Base-by-base conservation (phyloP, 1,140 invertebrate genomes). In the Cepaea nemoralis region DNA sequence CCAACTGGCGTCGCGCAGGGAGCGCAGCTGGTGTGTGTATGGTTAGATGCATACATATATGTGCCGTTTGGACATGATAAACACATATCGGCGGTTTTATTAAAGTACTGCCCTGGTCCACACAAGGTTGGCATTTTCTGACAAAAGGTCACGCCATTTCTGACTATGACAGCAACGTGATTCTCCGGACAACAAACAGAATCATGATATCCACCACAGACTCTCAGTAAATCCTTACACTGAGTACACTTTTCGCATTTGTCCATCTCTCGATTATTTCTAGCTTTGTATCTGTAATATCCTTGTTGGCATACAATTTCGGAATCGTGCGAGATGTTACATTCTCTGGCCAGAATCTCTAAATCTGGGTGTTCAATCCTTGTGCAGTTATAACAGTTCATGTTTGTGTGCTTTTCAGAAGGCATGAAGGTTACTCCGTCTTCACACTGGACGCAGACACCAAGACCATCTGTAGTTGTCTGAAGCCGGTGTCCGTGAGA, bases 221-320 rank as follows among this genome's bases (percentile, higher is more conserved):
- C 12, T n/a, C 50, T 14, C 24, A 55, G 12, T 22, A 24, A 45
- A 45, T 45, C 16, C 42, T 45, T 45, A 45, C 42, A 55, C 22
- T 55, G 8, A 55, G 5, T 6, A 55, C 50, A 55, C 22, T 55
- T 55, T 55, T n/a, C 12, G 22, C 50, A 55, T 14, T 24, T 55
- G 24, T 55, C 50, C n/a, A 22, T 55, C 22, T 55, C 50, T 22
- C 12, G 12, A 24, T 22, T n/a, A 55, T 24, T 55, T 22, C 50
- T 55, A 55, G 50, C 50, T 55, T 55, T 55, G 22, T 55, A 55
- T 55, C 50, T 55, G 55, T 63, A 63, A 8, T 63, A 63, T 63
- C 59, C 59, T 1, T 5, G 5, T 31, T 31, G 6, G 22, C 59
- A 63, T 0, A 63, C 6, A 6, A 63, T 3, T 16, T 63, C n/a